These are phyloP conservation scores for Rattus norvegicus DNA, from an alignment of 2,113 vertebrate genomes.

Conservation along the genomic window DNA sequence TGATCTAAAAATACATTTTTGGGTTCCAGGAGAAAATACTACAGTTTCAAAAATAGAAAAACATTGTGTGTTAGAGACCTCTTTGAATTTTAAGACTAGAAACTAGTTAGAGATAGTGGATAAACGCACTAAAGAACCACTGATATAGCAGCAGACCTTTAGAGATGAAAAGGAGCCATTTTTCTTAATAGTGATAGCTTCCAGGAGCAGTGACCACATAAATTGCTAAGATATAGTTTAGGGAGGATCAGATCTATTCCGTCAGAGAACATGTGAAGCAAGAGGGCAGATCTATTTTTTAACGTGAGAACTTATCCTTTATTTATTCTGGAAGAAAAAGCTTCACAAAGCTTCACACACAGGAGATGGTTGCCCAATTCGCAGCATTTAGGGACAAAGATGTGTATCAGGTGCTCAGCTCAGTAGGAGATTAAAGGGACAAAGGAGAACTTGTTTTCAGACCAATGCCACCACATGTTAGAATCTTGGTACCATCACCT, in stretches of 20 bases:
- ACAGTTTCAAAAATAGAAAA: not conserved
- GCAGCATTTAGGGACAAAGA: not conserved
- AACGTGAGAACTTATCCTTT: not conserved
- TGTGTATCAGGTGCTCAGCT: not conserved
- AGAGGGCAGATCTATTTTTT: not conserved
- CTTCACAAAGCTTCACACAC: not conserved
- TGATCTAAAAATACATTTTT: slow-evolving; percentile 31
- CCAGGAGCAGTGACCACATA: not conserved
- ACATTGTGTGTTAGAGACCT: not conserved
- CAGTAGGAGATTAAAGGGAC: not conserved
- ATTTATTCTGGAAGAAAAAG: not conserved
- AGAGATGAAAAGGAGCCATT: not conserved
- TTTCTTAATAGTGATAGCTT: not conserved
- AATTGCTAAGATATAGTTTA: not conserved
- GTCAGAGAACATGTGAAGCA: not conserved
- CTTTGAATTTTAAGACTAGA: slow-evolving; percentile 21
- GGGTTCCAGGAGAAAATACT: not conserved
- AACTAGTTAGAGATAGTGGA: not conserved
- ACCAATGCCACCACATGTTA: not conserved
- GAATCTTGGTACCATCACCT: not conserved
- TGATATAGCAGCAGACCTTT: not conserved
- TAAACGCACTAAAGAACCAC: not conserved
- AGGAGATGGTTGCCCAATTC: not conserved
- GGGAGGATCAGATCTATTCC: not conserved
- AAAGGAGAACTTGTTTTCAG: not conserved